Percentiles rank a stretch among this genome's conserved stretches.
phyloP scores from a whole-genome alignment of 2,113 vertebrate species.

The Fulmarus glacialis region DNA sequence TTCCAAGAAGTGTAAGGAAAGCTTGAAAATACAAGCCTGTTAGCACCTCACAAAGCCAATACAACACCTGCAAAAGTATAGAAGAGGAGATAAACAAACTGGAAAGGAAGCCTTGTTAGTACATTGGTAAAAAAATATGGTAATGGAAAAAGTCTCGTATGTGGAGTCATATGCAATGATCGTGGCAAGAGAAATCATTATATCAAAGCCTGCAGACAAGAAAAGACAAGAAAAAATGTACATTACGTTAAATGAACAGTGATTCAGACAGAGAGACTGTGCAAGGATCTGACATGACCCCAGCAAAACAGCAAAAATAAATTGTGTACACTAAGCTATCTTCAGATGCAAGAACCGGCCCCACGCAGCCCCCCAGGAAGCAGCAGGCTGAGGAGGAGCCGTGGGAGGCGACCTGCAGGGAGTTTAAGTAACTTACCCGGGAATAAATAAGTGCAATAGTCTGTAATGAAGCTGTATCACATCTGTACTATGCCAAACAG shows the following conservation, averaged over 20 bases:
- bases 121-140: not conserved
- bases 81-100: not conserved
- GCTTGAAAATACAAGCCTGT: not conserved
- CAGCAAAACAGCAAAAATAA: not conserved
- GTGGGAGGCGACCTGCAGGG: not conserved
- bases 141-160: not conserved
- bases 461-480: not conserved
- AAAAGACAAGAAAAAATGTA: not conserved
- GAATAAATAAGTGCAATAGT: not conserved
- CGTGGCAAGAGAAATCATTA: not conserved
- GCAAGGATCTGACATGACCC: not conserved
- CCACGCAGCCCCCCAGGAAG: fast-evolving
- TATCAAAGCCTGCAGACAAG: not conserved
- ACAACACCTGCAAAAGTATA: not conserved
- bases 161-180: not conserved
- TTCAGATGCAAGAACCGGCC: not conserved
- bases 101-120: not conserved
- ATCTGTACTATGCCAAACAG: not conserved
- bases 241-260: not conserved
- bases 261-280: not conserved
- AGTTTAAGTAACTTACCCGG: not conserved
- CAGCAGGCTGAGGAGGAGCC: not conserved
- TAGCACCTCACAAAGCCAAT: not conserved
- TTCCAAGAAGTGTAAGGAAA: not conserved
- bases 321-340: not conserved